Conservation (phyloP, 2,113 vertebrate species). For the Barnardius zonarius region DNA sequence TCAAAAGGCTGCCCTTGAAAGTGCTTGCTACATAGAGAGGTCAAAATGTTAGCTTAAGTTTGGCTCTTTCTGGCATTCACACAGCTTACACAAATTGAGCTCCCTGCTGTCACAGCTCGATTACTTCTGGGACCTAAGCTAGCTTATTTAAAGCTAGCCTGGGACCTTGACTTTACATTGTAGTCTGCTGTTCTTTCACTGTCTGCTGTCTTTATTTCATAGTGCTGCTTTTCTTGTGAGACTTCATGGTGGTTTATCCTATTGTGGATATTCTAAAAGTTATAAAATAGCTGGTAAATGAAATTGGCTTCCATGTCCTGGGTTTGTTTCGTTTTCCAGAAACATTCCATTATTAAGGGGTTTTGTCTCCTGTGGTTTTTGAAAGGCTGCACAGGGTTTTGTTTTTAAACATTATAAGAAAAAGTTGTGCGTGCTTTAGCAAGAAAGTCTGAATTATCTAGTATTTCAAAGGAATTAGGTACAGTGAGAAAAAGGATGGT, state of each 20-base stretch:
- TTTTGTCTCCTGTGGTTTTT: background rate
- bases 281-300: background rate
- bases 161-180: background rate
- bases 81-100: background rate
- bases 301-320: background rate
- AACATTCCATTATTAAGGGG: background rate
- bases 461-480: background rate
- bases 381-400: background rate
- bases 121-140: background rate
- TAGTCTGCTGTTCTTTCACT: background rate
- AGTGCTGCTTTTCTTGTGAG: background rate
- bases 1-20: background rate
- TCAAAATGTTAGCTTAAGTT: slow-evolving; percentile 13
- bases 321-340: background rate
- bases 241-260: background rate
- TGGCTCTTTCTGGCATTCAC: background rate
- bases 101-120: background rate
- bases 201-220: background rate
- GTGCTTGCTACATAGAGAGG: background rate
- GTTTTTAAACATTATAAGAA: background rate
- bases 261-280: background rate
- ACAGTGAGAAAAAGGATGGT: background rate
- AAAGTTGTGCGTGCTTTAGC: background rate
- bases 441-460: background rate
- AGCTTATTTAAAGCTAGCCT: slow-evolving; percentile 18